phyloP scores from a whole-genome alignment of 1,140 invertebrate species.

The Pristionchus pacificus region DNA sequence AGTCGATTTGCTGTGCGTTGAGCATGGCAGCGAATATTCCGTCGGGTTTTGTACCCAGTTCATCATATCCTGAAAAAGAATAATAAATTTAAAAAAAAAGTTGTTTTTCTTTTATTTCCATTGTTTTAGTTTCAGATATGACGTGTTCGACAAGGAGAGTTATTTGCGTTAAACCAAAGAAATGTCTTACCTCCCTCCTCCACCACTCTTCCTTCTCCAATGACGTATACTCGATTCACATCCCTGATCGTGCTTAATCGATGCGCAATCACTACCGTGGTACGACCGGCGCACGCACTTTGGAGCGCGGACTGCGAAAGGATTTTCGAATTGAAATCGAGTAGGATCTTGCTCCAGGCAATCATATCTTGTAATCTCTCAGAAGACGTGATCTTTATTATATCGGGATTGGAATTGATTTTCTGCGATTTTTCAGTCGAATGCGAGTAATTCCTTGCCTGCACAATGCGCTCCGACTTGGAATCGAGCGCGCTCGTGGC shows the following conservation, averaged over 20 bases:
- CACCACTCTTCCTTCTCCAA: slow-evolving; percentile 58
- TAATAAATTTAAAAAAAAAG: no score
- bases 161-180: background rate
- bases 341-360: no score
- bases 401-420: no score
- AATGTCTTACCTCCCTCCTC: slow-evolving; percentile 44
- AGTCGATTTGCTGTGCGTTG: slow-evolving; percentile 61
- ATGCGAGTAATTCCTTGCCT: slow-evolving; percentile 9
- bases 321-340: background rate
- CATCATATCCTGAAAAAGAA: slow-evolving; percentile 57
- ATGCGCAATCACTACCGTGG: slow-evolving; percentile 62
- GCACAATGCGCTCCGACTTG: slow-evolving; percentile 56
- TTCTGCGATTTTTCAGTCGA: no score
- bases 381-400: no score
- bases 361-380: no score
- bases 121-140: no score
- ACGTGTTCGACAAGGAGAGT: no score
- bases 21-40: slow-evolving; percentile 65
- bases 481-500: slow-evolving; percentile 62
- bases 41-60: slow-evolving; percentile 58
- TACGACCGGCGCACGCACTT: slow-evolving; percentile 50
- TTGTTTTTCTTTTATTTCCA: no score
- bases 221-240: slow-evolving; percentile 57
- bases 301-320: slow-evolving; percentile 26
- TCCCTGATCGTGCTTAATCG: slow-evolving; percentile 58